Conservation (phyloP, 2,797 vertebrate genomes). For the Parotocinclus haroldoi region DNA sequence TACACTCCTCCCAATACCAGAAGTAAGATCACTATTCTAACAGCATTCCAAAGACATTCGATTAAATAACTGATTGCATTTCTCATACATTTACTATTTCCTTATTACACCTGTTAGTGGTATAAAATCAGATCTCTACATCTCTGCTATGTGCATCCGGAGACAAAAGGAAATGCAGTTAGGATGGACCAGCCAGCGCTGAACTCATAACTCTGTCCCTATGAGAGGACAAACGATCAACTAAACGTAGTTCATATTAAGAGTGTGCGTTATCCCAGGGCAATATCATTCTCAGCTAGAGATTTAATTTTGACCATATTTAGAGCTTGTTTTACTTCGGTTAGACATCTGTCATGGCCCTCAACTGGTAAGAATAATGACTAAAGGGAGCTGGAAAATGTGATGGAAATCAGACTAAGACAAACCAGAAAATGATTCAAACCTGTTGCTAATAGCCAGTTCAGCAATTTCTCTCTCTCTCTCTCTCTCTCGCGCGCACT, state of each 20-base stretch:
- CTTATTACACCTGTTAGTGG: constrained; percentile 10
- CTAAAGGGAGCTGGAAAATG: not conserved
- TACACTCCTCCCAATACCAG: no score
- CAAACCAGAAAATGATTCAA: not conserved
- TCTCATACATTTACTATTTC: constrained; percentile 1
- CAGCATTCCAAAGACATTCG: not conserved
- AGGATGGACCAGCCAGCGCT: constrained; percentile 6
- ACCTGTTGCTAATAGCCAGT: not conserved
- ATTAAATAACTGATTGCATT: not conserved
- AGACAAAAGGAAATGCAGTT: constrained; percentile 9
- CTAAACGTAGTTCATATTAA: not conserved
- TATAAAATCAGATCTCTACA: constrained; percentile 8
- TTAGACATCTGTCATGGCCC: not conserved
- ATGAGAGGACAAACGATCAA: constrained; percentile 2
- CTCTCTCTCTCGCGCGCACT: no score
- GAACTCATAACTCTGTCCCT: constrained; percentile 12
- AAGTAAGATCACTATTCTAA: not conserved
- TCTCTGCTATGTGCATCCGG: not conserved
- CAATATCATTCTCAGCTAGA: constrained; percentile 14
- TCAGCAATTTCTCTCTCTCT: not conserved
- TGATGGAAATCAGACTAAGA: not conserved
- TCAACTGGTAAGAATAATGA: not conserved
- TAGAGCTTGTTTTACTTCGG: not conserved
- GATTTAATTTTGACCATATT: constrained; percentile 10
- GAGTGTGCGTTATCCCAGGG: constrained; percentile 3